These are phyloP conservation scores for Ammodytes dubius DNA, from an alignment of 2,113 vertebrate genomes.

Conservation along the genomic window DNA sequence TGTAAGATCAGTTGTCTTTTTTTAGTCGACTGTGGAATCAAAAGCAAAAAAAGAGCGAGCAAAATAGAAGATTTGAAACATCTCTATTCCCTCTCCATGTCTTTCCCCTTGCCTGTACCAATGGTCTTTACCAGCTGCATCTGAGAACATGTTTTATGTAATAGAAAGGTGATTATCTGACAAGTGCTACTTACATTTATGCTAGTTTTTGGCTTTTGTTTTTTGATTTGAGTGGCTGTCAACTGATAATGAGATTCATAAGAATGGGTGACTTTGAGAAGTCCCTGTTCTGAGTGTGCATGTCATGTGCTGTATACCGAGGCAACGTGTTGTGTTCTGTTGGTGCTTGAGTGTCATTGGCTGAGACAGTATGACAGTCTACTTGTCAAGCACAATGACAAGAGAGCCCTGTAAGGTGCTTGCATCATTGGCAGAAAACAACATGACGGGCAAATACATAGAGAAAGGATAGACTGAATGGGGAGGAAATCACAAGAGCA, in stretches of 20 bases:
- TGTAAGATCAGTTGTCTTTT: conserved; percentile 42
- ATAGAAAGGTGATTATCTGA: neutral
- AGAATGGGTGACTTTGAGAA: conserved; percentile 68
- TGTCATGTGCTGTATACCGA: conserved; percentile 9
- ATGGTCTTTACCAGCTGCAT: conserved; percentile 42
- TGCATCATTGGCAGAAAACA: conserved; percentile 61
- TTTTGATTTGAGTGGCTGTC: neutral
- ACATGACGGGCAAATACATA: conserved; percentile 25
- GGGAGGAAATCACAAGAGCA: conserved; percentile 2
- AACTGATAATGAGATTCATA: conserved; percentile 30
- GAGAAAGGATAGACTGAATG: neutral
- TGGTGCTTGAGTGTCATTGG: conserved; percentile 72
- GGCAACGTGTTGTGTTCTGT: conserved; percentile 45
- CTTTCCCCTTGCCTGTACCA: conserved; percentile 30
- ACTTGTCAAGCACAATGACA: conserved; percentile 73
- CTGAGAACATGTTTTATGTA: conserved; percentile 5
- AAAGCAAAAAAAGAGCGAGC: conserved; percentile 25
- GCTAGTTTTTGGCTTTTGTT: neutral
- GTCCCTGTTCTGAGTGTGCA: conserved; percentile 43
- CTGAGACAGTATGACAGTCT: conserved; percentile 72
- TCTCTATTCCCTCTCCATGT: conserved; percentile 52
- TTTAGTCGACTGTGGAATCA: conserved; percentile 26
- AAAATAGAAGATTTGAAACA: conserved; percentile 44
- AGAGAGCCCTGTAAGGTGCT: conserved; percentile 67
- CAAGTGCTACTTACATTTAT: neutral